These are phyloP conservation scores for Otolemur garnettii DNA, from an alignment of 2,113 vertebrate genomes.

Conservation along the genomic window DNA sequence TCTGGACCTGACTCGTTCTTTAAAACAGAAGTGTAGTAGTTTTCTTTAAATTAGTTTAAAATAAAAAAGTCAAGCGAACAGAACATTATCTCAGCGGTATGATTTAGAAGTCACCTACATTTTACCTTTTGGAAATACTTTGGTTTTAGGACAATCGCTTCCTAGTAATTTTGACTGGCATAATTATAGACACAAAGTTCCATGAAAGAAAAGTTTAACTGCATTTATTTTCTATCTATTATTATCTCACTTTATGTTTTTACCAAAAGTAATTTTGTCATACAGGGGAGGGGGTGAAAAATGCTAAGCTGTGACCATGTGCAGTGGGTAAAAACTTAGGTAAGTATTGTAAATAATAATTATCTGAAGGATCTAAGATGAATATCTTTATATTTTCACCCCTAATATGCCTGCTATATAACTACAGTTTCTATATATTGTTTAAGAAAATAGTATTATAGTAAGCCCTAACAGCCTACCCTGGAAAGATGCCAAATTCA, in stretches of 20 bases:
- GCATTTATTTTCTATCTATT: background rate
- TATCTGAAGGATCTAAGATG: background rate
- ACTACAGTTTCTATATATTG: background rate
- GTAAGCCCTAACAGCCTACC: background rate
- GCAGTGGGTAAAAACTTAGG: background rate
- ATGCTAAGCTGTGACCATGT: background rate
- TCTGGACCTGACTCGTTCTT: background rate
- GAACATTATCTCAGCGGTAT: background rate
- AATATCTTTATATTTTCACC: background rate
- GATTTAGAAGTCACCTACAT: background rate
- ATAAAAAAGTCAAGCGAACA: background rate
- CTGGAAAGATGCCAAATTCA: background rate
- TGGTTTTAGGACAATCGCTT: constrained; percentile 1
- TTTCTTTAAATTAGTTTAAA: constrained; percentile 38
- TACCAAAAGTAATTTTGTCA: background rate
- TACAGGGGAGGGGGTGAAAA: background rate
- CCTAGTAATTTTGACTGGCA: background rate
- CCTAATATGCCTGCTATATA: background rate
- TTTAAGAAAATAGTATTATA: background rate
- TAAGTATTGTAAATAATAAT: background rate
- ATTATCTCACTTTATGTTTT: constrained; percentile 32
- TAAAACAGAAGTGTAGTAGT: background rate
- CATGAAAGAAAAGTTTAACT: background rate
- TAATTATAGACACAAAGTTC: background rate
- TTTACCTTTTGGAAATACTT: constrained; percentile 27